Base-by-base conservation (phyloP, 2,113 vertebrate genomes). In the Leucosticte australis region DNA sequence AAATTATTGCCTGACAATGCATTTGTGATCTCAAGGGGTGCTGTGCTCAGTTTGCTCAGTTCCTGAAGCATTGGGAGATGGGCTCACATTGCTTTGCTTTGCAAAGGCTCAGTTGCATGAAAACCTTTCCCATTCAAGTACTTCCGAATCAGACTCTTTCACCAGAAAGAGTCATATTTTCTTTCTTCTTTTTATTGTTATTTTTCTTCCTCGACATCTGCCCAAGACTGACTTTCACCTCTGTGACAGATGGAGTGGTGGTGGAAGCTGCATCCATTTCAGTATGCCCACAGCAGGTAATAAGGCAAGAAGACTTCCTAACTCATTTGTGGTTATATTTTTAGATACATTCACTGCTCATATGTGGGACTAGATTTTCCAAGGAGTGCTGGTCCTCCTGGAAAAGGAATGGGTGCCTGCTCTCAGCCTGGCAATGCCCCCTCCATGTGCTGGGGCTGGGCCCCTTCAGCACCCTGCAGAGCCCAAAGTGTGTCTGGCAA, bases 371-470 rank as follows among this genome's bases (percentile, higher is more conserved):
- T 47, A 47, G n/a, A 50, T 75, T 91, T 87, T 87, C 64, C 17
- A 63, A 22, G 75, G 21, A 8, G 7, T 49, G 7, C 27, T 80
- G 33, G 10, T 70, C 31, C 63, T 63, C 68, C 53, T 73, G 50
- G 63, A 80, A 67, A 57, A 80, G 24, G 18, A 37, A 11, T 1
- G 1, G 3, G 10, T 63, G 33, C 41, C 37, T 53, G 17, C 73
- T 52, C 21, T 64, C 30, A 59, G 35, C 33, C 39, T 62, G 55
- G 23, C 31, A 15, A 2, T 74, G 24, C 5, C 14, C 12, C 3
- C 9, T 13, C 8, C 16, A 5, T 0, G 0, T n/a, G 23, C 64
- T 13, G 5, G 9, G 6, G 21, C 49, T 57, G 59, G 21, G 42
- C 11, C 47, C 10, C 56, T 46, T 23, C 41, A 80, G 67, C 30